These are phyloP conservation scores for Caradrina clavipalpis DNA, from an alignment of 2,888 invertebrate genomes.

Conservation along the genomic window DNA sequence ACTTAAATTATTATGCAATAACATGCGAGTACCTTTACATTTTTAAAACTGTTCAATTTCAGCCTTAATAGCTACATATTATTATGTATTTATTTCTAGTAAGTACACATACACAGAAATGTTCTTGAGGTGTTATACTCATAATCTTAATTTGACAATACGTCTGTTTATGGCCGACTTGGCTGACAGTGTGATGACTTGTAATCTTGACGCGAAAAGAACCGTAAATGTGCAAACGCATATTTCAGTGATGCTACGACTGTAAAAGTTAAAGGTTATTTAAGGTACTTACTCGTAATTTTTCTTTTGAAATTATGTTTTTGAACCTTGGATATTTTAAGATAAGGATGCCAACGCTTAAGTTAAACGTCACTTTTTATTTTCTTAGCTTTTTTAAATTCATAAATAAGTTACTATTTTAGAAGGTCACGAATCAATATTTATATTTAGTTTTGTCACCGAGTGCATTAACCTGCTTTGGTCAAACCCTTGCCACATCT, in stretches of 20 bases:
- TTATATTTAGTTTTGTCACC: conserved; percentile 36
- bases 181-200: conserved; percentile 16
- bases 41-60: conserved; percentile 36
- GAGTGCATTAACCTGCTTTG: conserved; percentile 53
- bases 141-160: conserved; percentile 30
- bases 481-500: conserved; percentile 58
- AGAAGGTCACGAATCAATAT: conserved; percentile 20
- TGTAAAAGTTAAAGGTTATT: conserved; percentile 28
- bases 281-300: conserved; percentile 8
- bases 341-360: conserved; percentile 8
- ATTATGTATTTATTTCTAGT: conserved; percentile 44
- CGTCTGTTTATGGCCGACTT: conserved; percentile 7
- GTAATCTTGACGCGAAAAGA: conserved; percentile 25
- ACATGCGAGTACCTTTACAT: conserved; percentile 35
- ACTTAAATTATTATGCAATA: conserved; percentile 34
- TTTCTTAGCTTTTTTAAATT: conserved; percentile 12
- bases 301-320: conserved; percentile 1
- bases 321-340: conserved; percentile 15
- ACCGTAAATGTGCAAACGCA: conserved; percentile 8
- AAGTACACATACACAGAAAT: conserved; percentile 20
- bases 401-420: not conserved
- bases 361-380: not conserved
- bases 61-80: conserved; percentile 32
- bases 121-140: conserved; percentile 18
- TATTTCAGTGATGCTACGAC: conserved; percentile 16